Conservation (phyloP, 2,113 vertebrate genomes). For the Turdus rufiventris region DNA sequence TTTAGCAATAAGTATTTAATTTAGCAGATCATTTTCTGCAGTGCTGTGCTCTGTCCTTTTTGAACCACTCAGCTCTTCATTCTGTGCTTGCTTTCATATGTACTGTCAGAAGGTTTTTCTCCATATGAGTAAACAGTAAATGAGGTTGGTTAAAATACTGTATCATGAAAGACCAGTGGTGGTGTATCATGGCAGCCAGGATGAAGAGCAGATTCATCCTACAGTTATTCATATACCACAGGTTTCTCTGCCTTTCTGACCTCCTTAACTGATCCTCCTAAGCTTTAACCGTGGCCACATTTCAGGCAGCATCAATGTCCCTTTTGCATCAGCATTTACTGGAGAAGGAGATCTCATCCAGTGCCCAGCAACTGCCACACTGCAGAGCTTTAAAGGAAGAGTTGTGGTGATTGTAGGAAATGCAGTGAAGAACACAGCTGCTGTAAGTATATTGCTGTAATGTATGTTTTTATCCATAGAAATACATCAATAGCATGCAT, state of each 20-base stretch:
- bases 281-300: constrained; percentile 94
- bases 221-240: neutral
- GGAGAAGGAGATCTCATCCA: constrained; percentile 84
- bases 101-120: neutral
- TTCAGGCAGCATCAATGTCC: constrained; percentile 90
- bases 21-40: neutral
- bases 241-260: neutral
- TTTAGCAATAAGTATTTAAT: neutral
- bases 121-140: neutral
- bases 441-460: constrained; percentile 70
- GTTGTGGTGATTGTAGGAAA: constrained; percentile 93
- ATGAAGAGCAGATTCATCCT: neutral
- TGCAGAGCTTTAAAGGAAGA: constrained; percentile 87
- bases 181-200: neutral
- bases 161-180: neutral
- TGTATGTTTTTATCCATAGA: neutral
- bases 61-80: neutral
- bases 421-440: constrained; percentile 78
- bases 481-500: neutral
- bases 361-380: constrained; percentile 76
- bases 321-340: constrained; percentile 81
- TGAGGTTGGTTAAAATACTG: neutral
- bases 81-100: neutral
- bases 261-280: constrained; percentile 73
- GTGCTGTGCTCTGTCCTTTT: neutral